phyloP scores from a whole-genome alignment of 2,113 vertebrate genomes.

The Leucopsar rothschildi region DNA sequence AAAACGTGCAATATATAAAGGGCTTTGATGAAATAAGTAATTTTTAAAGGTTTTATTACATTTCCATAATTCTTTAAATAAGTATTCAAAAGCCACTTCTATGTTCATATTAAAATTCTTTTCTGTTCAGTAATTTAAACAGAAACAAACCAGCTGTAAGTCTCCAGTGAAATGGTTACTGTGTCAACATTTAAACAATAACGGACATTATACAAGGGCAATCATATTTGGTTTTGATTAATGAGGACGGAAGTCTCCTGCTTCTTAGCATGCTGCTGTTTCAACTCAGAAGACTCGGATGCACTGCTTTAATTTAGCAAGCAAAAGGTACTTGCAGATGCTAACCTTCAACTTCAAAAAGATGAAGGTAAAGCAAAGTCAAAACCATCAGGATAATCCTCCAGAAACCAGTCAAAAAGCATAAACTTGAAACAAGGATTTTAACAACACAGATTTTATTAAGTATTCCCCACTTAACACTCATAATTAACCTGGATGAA shows the following conservation, averaged over 20 bases:
- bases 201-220: background rate
- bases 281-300: background rate
- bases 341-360: background rate
- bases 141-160: constrained; percentile 4
- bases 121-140: background rate
- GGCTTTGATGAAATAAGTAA: background rate
- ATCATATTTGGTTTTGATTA: background rate
- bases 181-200: constrained; percentile 30
- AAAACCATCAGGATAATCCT: background rate
- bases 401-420: background rate
- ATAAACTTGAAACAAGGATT: background rate
- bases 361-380: background rate
- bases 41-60: background rate
- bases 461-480: background rate
- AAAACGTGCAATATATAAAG: background rate
- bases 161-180: background rate
- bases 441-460: background rate
- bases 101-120: background rate
- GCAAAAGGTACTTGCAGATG: background rate
- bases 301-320: background rate
- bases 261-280: background rate
- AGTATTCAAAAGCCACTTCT: background rate
- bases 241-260: background rate
- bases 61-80: background rate
- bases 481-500: background rate